Evolutionary conservation across 2,797 vertebrate species (phyloP).

Genomic region (Pitangus sulphuratus): DNA sequence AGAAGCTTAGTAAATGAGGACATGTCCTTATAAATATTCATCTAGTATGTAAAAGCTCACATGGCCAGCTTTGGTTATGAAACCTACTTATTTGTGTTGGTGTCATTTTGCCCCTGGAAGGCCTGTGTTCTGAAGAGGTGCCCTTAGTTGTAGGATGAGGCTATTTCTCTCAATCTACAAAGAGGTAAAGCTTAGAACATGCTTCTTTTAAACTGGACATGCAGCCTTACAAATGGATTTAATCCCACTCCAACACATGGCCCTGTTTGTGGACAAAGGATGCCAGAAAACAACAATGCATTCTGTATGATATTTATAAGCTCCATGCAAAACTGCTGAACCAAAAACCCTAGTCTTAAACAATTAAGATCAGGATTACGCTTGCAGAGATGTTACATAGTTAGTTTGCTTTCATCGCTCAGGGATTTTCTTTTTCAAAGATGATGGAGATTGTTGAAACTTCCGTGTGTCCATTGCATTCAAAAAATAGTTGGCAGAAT

Average conservation of each 20-base stretch:
- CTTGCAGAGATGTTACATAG: not conserved
- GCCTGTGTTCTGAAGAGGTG: not conserved
- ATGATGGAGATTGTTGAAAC: not conserved
- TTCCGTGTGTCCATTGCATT: not conserved
- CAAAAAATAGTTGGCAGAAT: not conserved
- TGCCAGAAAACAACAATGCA: slow-evolving; percentile 15
- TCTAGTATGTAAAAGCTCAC: not conserved
- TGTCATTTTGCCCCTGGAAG: not conserved
- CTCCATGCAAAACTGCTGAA: not conserved
- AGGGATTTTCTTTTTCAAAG: not conserved
- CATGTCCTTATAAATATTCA: slow-evolving; percentile 43
- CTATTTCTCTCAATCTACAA: not conserved
- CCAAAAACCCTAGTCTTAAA: not conserved
- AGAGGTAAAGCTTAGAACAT: not conserved
- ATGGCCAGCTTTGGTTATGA: not conserved
- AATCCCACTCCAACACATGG: not conserved
- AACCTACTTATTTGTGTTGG: not conserved
- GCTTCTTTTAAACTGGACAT: not conserved
- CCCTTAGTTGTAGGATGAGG: not conserved
- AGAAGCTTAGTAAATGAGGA: slow-evolving; percentile 61
- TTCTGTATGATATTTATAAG: slow-evolving; percentile 9
- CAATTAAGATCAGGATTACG: not conserved
- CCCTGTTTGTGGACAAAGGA: not conserved
- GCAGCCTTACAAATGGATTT: not conserved
- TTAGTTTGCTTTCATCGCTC: not conserved